These are phyloP conservation scores for Zoanthus sansibaricus DNA, from an alignment of 92 coral and sea anemone species.

Conservation along the genomic window DNA sequence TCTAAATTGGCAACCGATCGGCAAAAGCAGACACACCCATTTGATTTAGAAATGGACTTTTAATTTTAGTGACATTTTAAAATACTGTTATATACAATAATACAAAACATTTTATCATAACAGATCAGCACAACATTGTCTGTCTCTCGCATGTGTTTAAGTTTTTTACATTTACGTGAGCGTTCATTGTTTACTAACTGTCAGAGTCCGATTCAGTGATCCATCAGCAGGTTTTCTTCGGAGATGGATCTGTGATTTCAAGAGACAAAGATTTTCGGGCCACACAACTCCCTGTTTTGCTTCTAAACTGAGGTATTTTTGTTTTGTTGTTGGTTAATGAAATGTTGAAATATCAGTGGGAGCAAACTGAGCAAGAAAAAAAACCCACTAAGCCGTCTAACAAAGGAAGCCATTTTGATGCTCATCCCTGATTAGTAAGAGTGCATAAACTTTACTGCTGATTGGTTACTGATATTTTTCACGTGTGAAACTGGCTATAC, in stretches of 20 bases:
- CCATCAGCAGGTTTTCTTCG: no score
- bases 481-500: neutral
- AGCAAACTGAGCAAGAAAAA: neutral
- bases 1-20: neutral
- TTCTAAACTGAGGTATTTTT: neutral
- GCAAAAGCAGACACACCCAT: neutral
- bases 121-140: conserved; percentile 4
- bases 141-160: neutral
- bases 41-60: neutral
- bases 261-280: no score
- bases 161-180: neutral
- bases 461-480: neutral
- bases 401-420: neutral
- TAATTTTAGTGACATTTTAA: neutral
- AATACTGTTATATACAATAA: neutral
- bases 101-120: neutral
- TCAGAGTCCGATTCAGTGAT: no score
- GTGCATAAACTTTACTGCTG: neutral
- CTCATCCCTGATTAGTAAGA: neutral
- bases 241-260: no score
- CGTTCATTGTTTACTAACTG: conserved; percentile 19
- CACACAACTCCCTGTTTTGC: no score
- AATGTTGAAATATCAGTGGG: neutral
- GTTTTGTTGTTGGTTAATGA: neutral
- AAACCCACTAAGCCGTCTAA: neutral